Percentiles rank a stretch among this genome's conserved stretches.
Evolutionary conservation across 2,113 vertebrate genomes (phyloP).

Genomic region (Lepidothrix coronata): DNA sequence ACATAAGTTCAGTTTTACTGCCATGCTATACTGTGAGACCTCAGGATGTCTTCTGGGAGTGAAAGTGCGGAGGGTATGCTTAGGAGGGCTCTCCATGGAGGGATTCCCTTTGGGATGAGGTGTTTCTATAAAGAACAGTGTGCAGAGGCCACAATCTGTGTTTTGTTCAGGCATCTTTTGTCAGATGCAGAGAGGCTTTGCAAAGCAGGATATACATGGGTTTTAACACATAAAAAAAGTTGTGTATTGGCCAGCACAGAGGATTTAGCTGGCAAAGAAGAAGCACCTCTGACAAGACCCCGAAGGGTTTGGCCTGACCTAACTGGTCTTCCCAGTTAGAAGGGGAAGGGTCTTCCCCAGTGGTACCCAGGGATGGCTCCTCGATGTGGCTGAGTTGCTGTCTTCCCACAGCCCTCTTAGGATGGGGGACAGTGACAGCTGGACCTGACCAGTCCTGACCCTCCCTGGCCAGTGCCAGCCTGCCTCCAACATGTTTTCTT

Average conservation of each 20-base stretch:
- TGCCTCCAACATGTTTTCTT: neutral
- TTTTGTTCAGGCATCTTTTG: neutral
- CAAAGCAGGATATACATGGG: neutral
- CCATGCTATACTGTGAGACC: neutral
- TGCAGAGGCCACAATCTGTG: neutral
- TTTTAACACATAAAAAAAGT: neutral
- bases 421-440: neutral
- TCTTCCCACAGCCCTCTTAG: neutral
- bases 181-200: neutral
- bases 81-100: neutral
- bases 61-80: neutral
- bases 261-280: fast-evolving
- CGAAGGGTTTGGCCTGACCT: neutral
- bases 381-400: fast-evolving
- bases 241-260: neutral
- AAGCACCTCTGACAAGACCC: fast-evolving
- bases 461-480: neutral
- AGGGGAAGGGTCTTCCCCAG: neutral
- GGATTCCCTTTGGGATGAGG: neutral
- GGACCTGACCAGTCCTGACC: neutral
- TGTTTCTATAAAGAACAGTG: neutral
- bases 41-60: neutral
- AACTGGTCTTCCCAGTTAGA: no score
- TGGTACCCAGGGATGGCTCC: neutral
- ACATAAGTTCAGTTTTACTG: neutral